Evolutionary conservation across 1,140 invertebrate genomes (phyloP), one percentile per base, ranked within the genome.

Genomic region (Aphelenchoides besseyi): DNA sequence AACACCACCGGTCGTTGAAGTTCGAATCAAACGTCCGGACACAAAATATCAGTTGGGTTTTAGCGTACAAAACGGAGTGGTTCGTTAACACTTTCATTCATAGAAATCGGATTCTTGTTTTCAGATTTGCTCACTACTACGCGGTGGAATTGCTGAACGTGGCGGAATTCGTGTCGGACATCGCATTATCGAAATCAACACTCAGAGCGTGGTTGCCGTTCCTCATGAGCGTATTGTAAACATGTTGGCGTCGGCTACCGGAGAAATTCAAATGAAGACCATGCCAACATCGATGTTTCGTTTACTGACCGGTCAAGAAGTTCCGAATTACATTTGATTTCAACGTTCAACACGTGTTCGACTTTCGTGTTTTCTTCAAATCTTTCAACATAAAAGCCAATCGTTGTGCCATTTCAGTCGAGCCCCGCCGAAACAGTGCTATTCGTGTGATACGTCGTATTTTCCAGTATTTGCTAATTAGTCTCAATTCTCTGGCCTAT

Each of bases 271-370:
- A 74, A 98, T 99, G 95, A 98, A 76, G 87, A 99, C 96, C 62
- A 98, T 98, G 96, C 96, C 96, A 74, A 98, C 96, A 71, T 98
- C 96, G 63, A 98, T 99, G 92, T 99, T 97, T 88, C 90, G 95
- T 81, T 88, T 99, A 85, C 88, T 99, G 83, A 98, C 96, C 71
- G 96, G 96, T 69, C 96, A 98, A 88, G 96, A 98, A 88, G 94
- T 93, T 84, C 96, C 96, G 79, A 92, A 97, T 87, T 98, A 97
- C 87, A 97, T 98, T 76, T 90, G 78, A 85, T n/a, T n/a, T 66
- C 16, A 59, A n/a, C 55, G 55, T 16, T 32, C 55, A 30, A 59
- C n/a, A 59, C 55, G 55, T 28, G 55, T 59, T 32, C 26, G 12
- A 5, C 62, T 5, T 66, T 35, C 8, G 28, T 37, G 12, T 36